Conservation (phyloP, 2,888 invertebrate genomes). For the Leptinotarsa peninsularis region DNA sequence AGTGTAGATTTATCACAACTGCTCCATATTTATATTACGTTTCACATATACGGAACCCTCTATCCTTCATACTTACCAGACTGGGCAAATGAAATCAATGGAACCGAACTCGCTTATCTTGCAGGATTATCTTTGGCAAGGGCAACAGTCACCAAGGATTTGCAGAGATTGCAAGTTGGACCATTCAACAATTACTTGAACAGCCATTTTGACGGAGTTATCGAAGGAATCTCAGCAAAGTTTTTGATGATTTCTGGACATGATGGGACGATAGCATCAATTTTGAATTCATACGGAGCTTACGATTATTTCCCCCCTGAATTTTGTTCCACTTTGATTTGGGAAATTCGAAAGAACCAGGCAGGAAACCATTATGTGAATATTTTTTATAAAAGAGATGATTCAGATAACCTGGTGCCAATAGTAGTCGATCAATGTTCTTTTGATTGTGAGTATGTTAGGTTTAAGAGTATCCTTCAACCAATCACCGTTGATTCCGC, state of each 20-base stretch:
- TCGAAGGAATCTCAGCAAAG: conserved; percentile 64
- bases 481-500: conserved; percentile 21
- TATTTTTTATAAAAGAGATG: conserved; percentile 75
- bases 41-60: conserved; percentile 31
- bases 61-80: conserved; percentile 34
- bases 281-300: conserved; percentile 78
- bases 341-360: conserved; percentile 72
- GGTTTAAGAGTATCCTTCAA: conserved; percentile 6
- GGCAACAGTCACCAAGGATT: conserved; percentile 68
- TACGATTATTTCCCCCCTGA: conserved; percentile 77
- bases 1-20: conserved; percentile 23
- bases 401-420: not conserved
- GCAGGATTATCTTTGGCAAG: conserved; percentile 72
- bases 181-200: conserved; percentile 79
- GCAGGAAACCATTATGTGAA: conserved; percentile 52
- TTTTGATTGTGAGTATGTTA: not conserved
- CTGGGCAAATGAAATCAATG: conserved; percentile 31
- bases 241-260: conserved; percentile 83
- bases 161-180: conserved; percentile 73
- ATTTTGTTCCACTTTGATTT: conserved; percentile 76
- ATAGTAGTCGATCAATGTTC: not conserved
- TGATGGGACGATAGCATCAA: conserved; percentile 81
- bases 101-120: conserved; percentile 67
- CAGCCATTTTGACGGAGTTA: conserved; percentile 69
- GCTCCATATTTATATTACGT: conserved; percentile 24